Percentiles rank a stretch among this genome's conserved stretches.
Conservation (phyloP, 1,140 invertebrate genomes). For the Whitmania pigra region DNA sequence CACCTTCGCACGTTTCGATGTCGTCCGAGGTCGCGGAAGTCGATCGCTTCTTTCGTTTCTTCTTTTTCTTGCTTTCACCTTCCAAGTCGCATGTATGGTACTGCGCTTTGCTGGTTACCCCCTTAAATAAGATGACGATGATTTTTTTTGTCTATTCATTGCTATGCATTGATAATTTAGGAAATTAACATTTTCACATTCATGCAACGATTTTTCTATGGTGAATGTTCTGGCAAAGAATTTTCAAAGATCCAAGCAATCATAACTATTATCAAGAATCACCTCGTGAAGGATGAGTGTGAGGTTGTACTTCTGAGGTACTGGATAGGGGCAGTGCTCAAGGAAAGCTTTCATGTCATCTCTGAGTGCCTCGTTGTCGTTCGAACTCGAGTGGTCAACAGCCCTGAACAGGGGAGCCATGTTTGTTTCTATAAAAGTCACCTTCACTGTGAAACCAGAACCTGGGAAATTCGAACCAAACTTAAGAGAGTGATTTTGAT, state of each 20-base stretch:
- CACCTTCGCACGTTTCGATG: slow-evolving; percentile 18
- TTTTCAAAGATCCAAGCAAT: no score
- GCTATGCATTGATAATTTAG: no score
- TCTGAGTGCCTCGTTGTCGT: slow-evolving; percentile 25
- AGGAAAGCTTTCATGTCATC: slow-evolving; percentile 15
- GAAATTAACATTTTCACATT: no score
- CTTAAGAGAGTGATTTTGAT: no score
- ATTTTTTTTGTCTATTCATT: no score
- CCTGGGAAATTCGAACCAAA: slow-evolving; percentile 11
- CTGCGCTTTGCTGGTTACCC: slow-evolving; percentile 24
- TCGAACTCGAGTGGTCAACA: slow-evolving; percentile 23
- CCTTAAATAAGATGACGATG: slow-evolving; percentile 17
- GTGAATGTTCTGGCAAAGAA: no score
- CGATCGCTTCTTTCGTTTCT: slow-evolving; percentile 6
- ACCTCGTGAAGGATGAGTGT: slow-evolving; percentile 20
- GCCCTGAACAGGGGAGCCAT: slow-evolving; percentile 23
- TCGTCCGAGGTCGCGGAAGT: background rate
- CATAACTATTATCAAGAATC: background rate
- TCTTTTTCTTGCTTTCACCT: background rate
- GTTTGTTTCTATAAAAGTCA: slow-evolving; percentile 22
- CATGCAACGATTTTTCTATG: no score
- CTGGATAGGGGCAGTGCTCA: slow-evolving; percentile 24
- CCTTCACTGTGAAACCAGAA: slow-evolving; percentile 17
- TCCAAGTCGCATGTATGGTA: slow-evolving; percentile 16
- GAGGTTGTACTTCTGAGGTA: slow-evolving; percentile 25